Evolutionary conservation across 37 sponge, comb jelly and placozoan genomes (phyloP), one percentile per base, ranked within the genome.

Genomic region (Petrosia ficiformis): DNA sequence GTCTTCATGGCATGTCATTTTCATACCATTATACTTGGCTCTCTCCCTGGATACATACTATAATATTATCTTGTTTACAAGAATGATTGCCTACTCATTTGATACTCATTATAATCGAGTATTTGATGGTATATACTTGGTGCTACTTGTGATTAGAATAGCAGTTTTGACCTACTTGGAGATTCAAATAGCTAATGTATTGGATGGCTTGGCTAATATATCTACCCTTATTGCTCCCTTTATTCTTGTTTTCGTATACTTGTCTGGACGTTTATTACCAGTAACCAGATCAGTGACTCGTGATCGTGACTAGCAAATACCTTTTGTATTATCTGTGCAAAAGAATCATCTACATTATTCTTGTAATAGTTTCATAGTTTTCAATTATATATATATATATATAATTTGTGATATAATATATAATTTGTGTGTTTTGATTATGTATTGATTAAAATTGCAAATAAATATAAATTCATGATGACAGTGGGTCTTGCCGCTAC

Each of bases 1-100:
- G 1, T 34, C 59, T 37, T 61, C 68, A 11, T 85, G 80, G 79
- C 65, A 73, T 48, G 25, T 30, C 16, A 57, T 73, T 0, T 79
- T 85, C 54, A 63, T 73, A 1, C 84, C 71, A 38, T 44, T 84
- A 32, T 71, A 77, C 67, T 57, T 28, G 11, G 68, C 72, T 36
- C 32, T 60, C 61, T 61, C 10, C 4, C n/a, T 75, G 16, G 31
- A 68, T 28, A 6, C 75, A 11, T 70, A 69, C 81, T 71, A 68
- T 42, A n/a, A 43, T 6, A 26, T 33, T n/a, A 38, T 67, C 25
- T 29, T 68, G 39, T 67, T 16, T 66, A 57, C 60, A 1, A 61
- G 70, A 54, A 57, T 78, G 59, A 21, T 56, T 0, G 2, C n/a
- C 2, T 59, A 61, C n/a, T 8, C 26, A 6, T 8, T 26, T n/a